phyloP scores from a whole-genome alignment of 1,140 invertebrate species.

The Lycorma delicatula region DNA sequence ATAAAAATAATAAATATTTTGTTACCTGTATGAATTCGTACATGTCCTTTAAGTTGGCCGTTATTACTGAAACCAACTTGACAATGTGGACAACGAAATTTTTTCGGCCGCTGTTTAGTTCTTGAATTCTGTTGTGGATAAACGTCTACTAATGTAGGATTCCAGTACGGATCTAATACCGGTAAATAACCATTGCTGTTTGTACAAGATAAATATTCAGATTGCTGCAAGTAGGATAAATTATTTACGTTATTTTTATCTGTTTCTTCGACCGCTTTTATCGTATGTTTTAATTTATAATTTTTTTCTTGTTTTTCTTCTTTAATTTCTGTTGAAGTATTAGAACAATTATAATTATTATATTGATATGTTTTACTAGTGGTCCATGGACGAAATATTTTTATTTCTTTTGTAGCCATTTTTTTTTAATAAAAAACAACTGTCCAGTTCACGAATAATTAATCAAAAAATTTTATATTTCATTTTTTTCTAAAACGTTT shows the following conservation, averaged over 20 bases:
- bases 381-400: not conserved
- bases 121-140: conserved; percentile 35
- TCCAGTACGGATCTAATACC: conserved; percentile 14
- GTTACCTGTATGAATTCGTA: conserved; percentile 81
- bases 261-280: conserved; percentile 4
- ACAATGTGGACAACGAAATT: conserved; percentile 80
- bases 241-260: not conserved
- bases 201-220: not conserved
- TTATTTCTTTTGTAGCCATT: not conserved
- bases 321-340: not conserved
- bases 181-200: not conserved
- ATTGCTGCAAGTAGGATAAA: not conserved
- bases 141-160: conserved; percentile 12
- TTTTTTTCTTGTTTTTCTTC: not conserved
- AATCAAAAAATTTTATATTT: not conserved
- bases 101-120: conserved; percentile 75
- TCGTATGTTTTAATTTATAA: not conserved
- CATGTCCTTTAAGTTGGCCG: conserved; percentile 83
- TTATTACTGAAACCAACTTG: conserved; percentile 87
- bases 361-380: not conserved
- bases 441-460: not conserved
- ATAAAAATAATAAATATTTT: not conserved
- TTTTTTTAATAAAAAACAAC: not conserved
- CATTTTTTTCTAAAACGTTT: not conserved
- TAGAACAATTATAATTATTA: not conserved